Base-by-base conservation (phyloP, 2,797 vertebrate species). In the Tolypeutes matacus region DNA sequence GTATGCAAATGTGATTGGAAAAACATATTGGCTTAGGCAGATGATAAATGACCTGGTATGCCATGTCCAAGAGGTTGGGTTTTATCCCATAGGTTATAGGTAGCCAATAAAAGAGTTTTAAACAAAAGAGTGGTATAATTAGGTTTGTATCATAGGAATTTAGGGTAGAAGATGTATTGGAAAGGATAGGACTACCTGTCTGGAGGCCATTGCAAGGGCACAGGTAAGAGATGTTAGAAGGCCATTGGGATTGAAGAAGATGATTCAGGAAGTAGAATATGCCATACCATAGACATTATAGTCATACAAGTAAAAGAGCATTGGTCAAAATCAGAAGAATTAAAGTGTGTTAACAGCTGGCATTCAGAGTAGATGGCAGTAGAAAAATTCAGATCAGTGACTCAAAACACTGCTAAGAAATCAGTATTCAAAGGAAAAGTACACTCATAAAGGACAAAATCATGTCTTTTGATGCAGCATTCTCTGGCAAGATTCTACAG, bases 391-490 rank as follows among this genome's bases (percentile, higher is more conserved):
- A 84, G 34, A 89, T 91, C 51, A 78, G 7, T 67, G 56, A 91
- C 53, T 87, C 60, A 82, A 69, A 92, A 96, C 83, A 65, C 10
- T 58, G 25, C 29, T 81, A 94, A 85, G 27, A 84, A 69, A 65
- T 64, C 27, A 86, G 17, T 93, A 92, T 36, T 51, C 20, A 65
- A 21, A 42, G 27, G 42, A 89, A 90, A 73, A 65, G 34, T 7
- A 64, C 8, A 75, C 46, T 91, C 39, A 76, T 29, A 69, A 86
- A 76, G 31, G 31, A n/a, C 18, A 53, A 69, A 65, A 9, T 73
- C 29, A 65, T 18, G 1, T 60, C 27, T 83, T 89, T 51, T 49
- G 18, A 72, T 78, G 73, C 27, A 62, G 49, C 14, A 53, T 69
- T 91, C 58, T 80, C 65, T 89, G 49, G 39, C n/a, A 86, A 81